A percentile compares a stretch with the other conserved stretches of the same genome.
phyloP scores from a whole-genome alignment of 2,888 invertebrate species.

The Linnaemya tessellans region DNA sequence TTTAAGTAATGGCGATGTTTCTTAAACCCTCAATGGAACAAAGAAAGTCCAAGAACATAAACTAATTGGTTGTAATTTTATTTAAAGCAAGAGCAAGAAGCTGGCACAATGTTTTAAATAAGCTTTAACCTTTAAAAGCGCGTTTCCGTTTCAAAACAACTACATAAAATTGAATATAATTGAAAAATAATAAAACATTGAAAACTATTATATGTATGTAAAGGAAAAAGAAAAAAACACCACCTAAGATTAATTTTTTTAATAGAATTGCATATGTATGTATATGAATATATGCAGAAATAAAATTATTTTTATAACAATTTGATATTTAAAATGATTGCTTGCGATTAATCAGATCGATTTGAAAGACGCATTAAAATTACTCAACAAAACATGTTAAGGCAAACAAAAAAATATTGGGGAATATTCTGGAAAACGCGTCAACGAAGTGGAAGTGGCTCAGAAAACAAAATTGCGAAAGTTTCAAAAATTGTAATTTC shows the following conservation, averaged over 20 bases:
- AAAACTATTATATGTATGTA: slow-evolving; percentile 4
- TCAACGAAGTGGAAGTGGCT: too few species aligned
- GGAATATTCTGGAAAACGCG: too few species aligned
- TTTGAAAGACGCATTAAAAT: slow-evolving; percentile 18
- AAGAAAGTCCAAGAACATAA: slow-evolving; percentile 62
- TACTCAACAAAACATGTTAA: slow-evolving; percentile 22
- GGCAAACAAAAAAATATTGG: slow-evolving; percentile 22
- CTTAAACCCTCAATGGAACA: slow-evolving; percentile 72
- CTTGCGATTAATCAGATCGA: slow-evolving; percentile 16
- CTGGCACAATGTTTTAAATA: slow-evolving; percentile 61
- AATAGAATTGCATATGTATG: slow-evolving; percentile 36
- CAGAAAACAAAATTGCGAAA: too few species aligned
- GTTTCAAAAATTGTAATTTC: too few species aligned
- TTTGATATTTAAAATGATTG: slow-evolving; percentile 48
- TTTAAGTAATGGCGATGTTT: slow-evolving; percentile 78
- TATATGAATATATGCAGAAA: slow-evolving; percentile 39
- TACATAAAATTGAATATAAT: not conserved
- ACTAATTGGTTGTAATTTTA: slow-evolving; percentile 68
- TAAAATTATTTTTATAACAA: slow-evolving; percentile 57
- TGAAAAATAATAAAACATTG: slow-evolving; percentile 14
- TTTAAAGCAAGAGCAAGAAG: slow-evolving; percentile 26
- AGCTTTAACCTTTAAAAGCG: slow-evolving; percentile 53
- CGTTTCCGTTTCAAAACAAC: slow-evolving; percentile 29
- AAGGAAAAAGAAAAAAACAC: slow-evolving; percentile 42
- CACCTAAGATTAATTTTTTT: slow-evolving; percentile 58